Conservation (phyloP, 2,888 invertebrate genomes). For the Ectemnius continuus region DNA sequence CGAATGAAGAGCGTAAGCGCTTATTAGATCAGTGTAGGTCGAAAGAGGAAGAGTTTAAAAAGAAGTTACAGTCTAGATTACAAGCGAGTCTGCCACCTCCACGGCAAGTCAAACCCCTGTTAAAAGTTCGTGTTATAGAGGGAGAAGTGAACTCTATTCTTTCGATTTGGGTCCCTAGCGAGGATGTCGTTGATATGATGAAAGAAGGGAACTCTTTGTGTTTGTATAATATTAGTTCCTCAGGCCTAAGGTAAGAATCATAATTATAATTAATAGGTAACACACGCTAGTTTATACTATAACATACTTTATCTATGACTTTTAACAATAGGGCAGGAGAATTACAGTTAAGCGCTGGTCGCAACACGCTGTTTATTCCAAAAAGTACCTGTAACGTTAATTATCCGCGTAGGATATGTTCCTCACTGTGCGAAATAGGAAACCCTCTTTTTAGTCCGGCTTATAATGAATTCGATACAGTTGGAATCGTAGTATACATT, state of each 20-base stretch:
- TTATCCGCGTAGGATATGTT: slow-evolving; percentile 75
- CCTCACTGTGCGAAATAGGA: slow-evolving; percentile 78
- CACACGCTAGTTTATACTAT: not conserved
- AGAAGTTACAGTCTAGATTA: slow-evolving; percentile 67
- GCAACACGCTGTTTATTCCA: slow-evolving; percentile 79
- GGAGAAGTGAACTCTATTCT: slow-evolving; percentile 78
- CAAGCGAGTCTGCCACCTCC: slow-evolving; percentile 65
- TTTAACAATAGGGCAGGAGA: slow-evolving; percentile 70
- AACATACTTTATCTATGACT: not conserved
- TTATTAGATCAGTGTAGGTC: slow-evolving; percentile 74
- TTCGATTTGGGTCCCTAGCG: slow-evolving; percentile 86
- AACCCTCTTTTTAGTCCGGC: slow-evolving; percentile 74
- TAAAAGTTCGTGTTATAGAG: slow-evolving; percentile 78
- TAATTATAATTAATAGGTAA: slow-evolving; percentile 1
- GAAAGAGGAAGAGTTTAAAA: slow-evolving; percentile 64
- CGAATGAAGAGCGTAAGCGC: slow-evolving; percentile 76
- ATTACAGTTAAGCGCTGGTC: slow-evolving; percentile 80
- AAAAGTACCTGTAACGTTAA: slow-evolving; percentile 56
- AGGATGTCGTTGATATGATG: slow-evolving; percentile 81
- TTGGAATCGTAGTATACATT: slow-evolving; percentile 83
- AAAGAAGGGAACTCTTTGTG: slow-evolving; percentile 83
- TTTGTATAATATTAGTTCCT: slow-evolving; percentile 81
- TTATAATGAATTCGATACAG: slow-evolving; percentile 87
- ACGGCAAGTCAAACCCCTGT: slow-evolving; percentile 77
- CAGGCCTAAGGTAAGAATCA: slow-evolving; percentile 76